Evolutionary conservation across 2,888 invertebrate species (phyloP).

Genomic region (Synergus umbraculus): DNA sequence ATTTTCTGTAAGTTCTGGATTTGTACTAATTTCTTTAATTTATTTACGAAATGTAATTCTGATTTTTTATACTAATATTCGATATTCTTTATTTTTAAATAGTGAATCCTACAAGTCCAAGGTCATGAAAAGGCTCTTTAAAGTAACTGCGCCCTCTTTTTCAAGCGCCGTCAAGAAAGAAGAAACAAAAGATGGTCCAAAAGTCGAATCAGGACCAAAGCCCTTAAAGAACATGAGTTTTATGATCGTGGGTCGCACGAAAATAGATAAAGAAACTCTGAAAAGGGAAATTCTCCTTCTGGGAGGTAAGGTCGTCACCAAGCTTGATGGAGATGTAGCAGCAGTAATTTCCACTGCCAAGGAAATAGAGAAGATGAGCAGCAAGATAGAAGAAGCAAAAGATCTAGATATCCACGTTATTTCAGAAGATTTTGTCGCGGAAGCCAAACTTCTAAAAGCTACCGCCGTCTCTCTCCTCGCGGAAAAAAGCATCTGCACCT

Average conservation of each 20-base stretch:
- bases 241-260: conserved; percentile 82
- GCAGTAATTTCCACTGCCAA: conserved; percentile 87
- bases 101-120: conserved; percentile 82
- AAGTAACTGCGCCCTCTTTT: conserved; percentile 78
- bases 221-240: conserved; percentile 90
- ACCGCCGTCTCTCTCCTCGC: conserved; percentile 83
- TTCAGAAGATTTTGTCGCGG: conserved; percentile 86
- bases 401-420: conserved; percentile 88
- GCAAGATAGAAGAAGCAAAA: conserved; percentile 83
- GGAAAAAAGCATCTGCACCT: conserved; percentile 86
- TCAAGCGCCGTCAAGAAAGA: conserved; percentile 78
- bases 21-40: not conserved
- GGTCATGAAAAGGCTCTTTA: conserved; percentile 80
- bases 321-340: conserved; percentile 82
- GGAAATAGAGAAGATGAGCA: conserved; percentile 84
- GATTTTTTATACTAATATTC: too few relatives aligned
- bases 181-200: conserved; percentile 80
- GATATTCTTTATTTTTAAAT: conserved; percentile 37
- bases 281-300: conserved; percentile 85
- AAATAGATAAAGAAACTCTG: conserved; percentile 81
- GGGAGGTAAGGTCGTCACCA: conserved; percentile 86
- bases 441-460: conserved; percentile 81
- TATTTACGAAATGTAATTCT: not conserved
- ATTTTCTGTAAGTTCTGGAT: conserved; percentile 79
- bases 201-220: conserved; percentile 81